Percentiles rank a stretch among this genome's conserved stretches.
phyloP scores from a whole-genome alignment of 2,113 vertebrate species.

The Menura novaehollandiae region DNA sequence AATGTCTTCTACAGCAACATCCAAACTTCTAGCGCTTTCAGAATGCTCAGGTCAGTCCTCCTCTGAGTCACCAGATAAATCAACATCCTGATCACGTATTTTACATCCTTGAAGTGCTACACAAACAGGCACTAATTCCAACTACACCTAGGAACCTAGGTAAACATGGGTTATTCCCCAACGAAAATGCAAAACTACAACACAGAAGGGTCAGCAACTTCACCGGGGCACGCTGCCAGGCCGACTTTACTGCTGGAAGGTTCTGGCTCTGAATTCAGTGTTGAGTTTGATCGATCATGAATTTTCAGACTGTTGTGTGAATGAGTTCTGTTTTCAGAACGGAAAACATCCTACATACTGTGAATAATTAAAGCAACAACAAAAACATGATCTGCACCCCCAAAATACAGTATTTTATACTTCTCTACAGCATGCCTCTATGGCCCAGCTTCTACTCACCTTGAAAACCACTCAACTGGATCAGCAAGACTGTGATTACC shows the following conservation, averaged over 20 bases:
- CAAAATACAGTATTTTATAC: background rate
- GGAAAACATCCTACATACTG: background rate
- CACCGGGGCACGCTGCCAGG: background rate
- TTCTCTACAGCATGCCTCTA: background rate
- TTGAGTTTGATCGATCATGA: background rate
- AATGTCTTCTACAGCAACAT: background rate
- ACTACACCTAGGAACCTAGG: background rate
- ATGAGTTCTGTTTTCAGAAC: background rate
- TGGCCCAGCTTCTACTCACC: background rate
- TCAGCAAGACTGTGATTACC: background rate
- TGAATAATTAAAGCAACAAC: background rate
- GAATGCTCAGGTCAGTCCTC: background rate
- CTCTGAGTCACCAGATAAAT: background rate
- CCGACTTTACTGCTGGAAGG: background rate
- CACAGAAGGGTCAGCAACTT: background rate
- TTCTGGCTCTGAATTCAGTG: background rate
- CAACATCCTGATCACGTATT: background rate
- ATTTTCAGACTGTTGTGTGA: background rate
- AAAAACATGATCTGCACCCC: background rate
- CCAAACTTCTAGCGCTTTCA: background rate
- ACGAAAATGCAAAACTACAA: background rate
- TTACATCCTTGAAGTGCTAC: background rate
- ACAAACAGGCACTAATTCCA: background rate
- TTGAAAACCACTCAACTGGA: background rate
- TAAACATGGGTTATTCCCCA: accelerated